Base-by-base conservation (phyloP, 2,113 vertebrate species). In the Epinephelus cyanopodus region DNA sequence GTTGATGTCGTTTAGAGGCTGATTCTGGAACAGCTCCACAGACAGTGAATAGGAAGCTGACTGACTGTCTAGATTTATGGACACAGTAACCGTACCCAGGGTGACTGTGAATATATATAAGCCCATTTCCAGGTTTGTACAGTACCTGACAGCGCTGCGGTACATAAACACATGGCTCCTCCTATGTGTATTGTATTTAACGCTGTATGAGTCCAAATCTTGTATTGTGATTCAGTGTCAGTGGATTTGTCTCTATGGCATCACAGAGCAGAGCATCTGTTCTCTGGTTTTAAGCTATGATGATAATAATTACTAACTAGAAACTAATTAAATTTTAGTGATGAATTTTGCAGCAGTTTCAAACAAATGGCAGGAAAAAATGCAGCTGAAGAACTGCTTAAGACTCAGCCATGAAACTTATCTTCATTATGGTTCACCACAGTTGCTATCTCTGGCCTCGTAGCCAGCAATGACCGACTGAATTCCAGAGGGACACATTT, bases 11-110 rank as follows among this genome's bases (percentile, higher is more conserved):
- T 90, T 68, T 78, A 65, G 80, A 79, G 77, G 70, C 66, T 54
- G 39, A 82, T 56, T 66, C 83, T 87, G 88, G 83, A 90, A n/a
- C 56, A 23, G 39, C 69, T 89, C 90, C 74, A 79, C 3, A 0
- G 50, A 84, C 23, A 54, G 68, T 77, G 77, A 88, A 90, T 68
- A 81, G 73, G 71, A 84, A 70, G 66, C 74, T 57, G 87, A 83
- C 73, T 61, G 47, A 63, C 37, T 45, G 82, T 62, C 64, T 74
- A 77, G 63, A 89, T 89, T 90, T 81, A 82, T 71, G 70, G 80
- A 82, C 61, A 68, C 53, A 76, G 69, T 81, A 82, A 84, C 84
- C 53, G 77, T 25, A 78, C 81, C 84, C 62, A 48, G 70, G 75
- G 42, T 81, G 74, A 80, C 48, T 25, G 81, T 67, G 72, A 80